Percentiles rank a stretch among this genome's conserved stretches.
Evolutionary conservation across 2,113 vertebrate genomes (phyloP).

Genomic region (Rhagologus leucostigma): DNA sequence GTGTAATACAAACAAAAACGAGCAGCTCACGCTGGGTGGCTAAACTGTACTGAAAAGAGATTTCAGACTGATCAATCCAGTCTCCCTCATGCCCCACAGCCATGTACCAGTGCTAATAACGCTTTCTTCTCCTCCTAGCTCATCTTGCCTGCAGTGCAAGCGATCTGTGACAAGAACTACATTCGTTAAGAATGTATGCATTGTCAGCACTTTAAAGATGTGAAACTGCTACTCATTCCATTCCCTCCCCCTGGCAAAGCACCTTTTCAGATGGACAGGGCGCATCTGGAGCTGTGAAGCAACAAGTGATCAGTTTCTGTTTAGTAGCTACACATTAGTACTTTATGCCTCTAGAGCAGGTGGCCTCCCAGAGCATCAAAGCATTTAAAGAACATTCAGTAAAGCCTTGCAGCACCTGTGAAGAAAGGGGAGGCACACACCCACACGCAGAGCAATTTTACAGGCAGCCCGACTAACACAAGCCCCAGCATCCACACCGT

Average conservation of each 20-base stretch:
- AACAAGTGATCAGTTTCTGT: not conserved
- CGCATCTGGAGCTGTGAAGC: not conserved
- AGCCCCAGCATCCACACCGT: not conserved
- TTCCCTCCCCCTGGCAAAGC: not conserved
- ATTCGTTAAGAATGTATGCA: not conserved
- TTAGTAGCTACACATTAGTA: not conserved
- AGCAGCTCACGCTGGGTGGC: not conserved
- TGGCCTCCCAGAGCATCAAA: not conserved
- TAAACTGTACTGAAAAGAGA: slow-evolving; percentile 26
- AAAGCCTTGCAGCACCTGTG: not conserved
- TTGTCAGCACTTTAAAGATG: not conserved
- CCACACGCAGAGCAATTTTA: not conserved
- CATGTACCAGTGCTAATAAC: not conserved
- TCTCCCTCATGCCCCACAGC: not conserved
- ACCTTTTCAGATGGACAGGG: not conserved
- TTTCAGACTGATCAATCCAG: not conserved
- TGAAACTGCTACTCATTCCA: not conserved
- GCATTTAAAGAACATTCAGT: not conserved
- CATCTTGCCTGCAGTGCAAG: not conserved
- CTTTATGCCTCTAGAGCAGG: not conserved
- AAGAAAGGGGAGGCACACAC: not conserved
- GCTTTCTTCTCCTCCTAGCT: not conserved
- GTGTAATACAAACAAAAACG: not conserved
- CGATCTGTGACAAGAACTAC: not conserved
- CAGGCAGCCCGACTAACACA: not conserved